Evolutionary conservation across 2,888 invertebrate species (phyloP), one percentile per base, ranked within the genome.

Genomic region (Sarcophaga variegata): DNA sequence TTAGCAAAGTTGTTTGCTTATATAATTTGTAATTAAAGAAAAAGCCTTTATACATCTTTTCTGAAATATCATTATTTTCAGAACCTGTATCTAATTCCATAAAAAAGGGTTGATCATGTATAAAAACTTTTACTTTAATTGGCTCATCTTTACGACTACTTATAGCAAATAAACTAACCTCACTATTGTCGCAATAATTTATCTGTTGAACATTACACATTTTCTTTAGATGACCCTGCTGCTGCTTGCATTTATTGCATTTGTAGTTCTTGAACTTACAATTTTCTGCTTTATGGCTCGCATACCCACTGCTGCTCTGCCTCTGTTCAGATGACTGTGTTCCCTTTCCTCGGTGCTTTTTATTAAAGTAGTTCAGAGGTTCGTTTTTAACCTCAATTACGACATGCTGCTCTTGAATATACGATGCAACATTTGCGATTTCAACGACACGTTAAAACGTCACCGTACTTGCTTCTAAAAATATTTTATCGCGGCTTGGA

Each of bases 401-500:
- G 22, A 22, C 22, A n/a, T 86, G 66, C 25, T 86, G 80, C 11
- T 81, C 62, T 11, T 79, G 63, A 25, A 81, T 74, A 67, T 83
- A 81, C 45, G 81, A 82, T 12, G 77, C 70, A 3, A 69, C 81
- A n/a, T 83, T 85, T 12, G 85, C 83, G 10, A 88, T 83, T 47
- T 82, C 78, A 0, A 85, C 5, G 0, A 60, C 83, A 11, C 79
- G 83, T 45, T 81, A 60, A 12, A 83, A 81, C 5, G 67, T 47
- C n/a, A 67, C 62, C 5, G 71, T 54, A 6, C 59, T 64, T 20
- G 81, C 69, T 75, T 88, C 85, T 47, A 86, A 45, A 64, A 88
- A 88, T 37, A 88, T 72, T 77, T 87, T 88, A 59, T 88, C 85
- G 0, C 82, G 72, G 66, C 80, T 77, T 25, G 76, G 78, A 77